Percentiles rank a stretch among this genome's conserved stretches.
These are phyloP conservation scores for Ametastegia equiseti DNA, from an alignment of 2,888 invertebrate species.

Conservation along the genomic window DNA sequence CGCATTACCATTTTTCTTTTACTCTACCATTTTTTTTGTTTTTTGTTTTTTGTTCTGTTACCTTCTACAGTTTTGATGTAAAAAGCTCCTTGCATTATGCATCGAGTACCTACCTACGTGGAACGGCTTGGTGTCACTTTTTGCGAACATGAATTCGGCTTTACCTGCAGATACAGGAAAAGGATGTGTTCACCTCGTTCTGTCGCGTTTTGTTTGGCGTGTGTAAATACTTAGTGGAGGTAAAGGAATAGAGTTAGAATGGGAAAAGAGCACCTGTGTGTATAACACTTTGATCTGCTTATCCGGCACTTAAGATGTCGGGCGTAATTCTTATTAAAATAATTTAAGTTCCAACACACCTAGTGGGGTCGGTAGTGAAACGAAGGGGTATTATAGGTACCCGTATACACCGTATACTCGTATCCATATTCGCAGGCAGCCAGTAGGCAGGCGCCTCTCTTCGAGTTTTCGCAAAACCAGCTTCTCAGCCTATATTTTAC, in stretches of 20 bases:
- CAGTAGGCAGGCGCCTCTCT: background rate
- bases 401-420: background rate
- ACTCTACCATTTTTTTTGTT: background rate
- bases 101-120: background rate
- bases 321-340: constrained; percentile 70
- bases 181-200: background rate
- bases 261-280: constrained; percentile 61
- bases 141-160: background rate
- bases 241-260: constrained; percentile 37
- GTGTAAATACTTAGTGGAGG: constrained; percentile 67
- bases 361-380: too few relatives aligned
- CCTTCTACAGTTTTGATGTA: background rate
- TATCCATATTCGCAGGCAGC: too few relatives aligned
- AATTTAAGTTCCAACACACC: constrained; percentile 65
- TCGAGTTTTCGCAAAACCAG: constrained; percentile 27
- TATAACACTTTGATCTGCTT: constrained; percentile 67
- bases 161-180: background rate
- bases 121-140: constrained; percentile 10
- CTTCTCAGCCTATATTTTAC: constrained; percentile 23
- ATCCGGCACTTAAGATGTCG: constrained; percentile 70
- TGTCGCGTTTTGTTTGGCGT: constrained; percentile 46
- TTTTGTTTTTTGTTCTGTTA: background rate
- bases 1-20: background rate
- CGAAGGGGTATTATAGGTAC: too few relatives aligned
- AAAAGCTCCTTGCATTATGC: background rate